phyloP scores from a whole-genome alignment of 1,140 invertebrate species.

The Rhynchophorus ferrugineus region DNA sequence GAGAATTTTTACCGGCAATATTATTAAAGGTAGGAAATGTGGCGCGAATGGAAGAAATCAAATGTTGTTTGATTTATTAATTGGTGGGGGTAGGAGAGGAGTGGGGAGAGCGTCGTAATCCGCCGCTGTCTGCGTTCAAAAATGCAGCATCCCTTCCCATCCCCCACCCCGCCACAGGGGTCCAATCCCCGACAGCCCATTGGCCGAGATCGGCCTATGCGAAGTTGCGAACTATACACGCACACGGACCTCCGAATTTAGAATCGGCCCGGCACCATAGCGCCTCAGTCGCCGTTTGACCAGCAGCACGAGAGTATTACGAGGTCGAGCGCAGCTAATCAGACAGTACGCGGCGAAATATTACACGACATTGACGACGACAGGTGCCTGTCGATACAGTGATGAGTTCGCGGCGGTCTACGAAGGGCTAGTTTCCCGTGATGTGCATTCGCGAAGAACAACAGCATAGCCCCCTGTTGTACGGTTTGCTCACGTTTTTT shows the following conservation, averaged over 20 bases:
- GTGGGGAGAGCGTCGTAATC: slow-evolving; percentile 17
- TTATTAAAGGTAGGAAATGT: no score
- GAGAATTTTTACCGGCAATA: no score
- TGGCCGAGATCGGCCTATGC: slow-evolving; percentile 27
- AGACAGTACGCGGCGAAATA: neutral
- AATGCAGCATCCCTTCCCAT: slow-evolving; percentile 24
- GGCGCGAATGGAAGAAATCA: no score
- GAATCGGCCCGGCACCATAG: slow-evolving; percentile 6
- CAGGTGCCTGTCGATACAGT: no score
- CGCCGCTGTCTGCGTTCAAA: slow-evolving; percentile 24
- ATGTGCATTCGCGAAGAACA: neutral
- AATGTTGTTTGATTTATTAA: neutral
- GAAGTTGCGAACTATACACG: slow-evolving; percentile 27
- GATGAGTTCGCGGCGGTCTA: neutral
- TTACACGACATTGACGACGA: neutral
- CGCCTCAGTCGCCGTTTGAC: slow-evolving; percentile 16
- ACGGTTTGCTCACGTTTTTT: slow-evolving; percentile 8
- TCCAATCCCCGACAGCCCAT: slow-evolving; percentile 21
- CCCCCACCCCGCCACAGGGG: slow-evolving; percentile 15
- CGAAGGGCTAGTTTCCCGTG: neutral
- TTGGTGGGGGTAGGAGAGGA: neutral
- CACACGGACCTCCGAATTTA: slow-evolving; percentile 24
- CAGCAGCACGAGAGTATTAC: neutral
- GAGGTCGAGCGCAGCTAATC: slow-evolving; percentile 5
- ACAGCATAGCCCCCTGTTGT: slow-evolving; percentile 1